Conservation (phyloP, 92 coral and sea anemone species). For the Porites evermanni region DNA sequence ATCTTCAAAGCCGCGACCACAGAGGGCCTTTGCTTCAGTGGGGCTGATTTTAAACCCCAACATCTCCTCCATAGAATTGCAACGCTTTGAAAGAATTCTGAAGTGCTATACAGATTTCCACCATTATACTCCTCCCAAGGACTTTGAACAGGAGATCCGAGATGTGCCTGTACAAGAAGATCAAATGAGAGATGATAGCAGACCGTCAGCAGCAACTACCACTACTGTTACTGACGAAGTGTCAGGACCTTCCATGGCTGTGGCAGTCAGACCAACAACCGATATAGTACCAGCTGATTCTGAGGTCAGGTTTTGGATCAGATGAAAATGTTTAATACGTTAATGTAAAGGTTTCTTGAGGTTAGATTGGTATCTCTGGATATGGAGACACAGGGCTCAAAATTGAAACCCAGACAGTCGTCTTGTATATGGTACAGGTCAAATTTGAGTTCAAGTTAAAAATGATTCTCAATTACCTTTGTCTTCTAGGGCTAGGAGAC, state of each 20-base stretch:
- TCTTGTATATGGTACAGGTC: no score
- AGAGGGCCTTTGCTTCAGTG: constrained; percentile 89
- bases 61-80: constrained; percentile 67
- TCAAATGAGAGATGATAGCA: constrained; percentile 18
- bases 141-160: constrained; percentile 27
- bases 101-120: constrained; percentile 93
- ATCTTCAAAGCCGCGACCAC: constrained; percentile 61
- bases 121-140: constrained; percentile 79
- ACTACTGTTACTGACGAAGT: constrained; percentile 12
- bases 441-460: no score
- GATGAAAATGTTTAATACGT: neutral
- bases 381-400: no score
- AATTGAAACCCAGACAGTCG: no score
- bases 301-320: neutral
- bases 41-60: constrained; percentile 91
- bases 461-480: no score
- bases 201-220: neutral
- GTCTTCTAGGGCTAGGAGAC: no score
- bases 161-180: constrained; percentile 34
- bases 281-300: constrained; percentile 33
- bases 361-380: no score
- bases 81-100: constrained; percentile 89
- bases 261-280: constrained; percentile 54
- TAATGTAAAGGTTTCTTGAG: no score
- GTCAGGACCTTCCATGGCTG: constrained; percentile 37